Conservation (phyloP, 2,888 invertebrate genomes). For the Oeneis ivallda region DNA sequence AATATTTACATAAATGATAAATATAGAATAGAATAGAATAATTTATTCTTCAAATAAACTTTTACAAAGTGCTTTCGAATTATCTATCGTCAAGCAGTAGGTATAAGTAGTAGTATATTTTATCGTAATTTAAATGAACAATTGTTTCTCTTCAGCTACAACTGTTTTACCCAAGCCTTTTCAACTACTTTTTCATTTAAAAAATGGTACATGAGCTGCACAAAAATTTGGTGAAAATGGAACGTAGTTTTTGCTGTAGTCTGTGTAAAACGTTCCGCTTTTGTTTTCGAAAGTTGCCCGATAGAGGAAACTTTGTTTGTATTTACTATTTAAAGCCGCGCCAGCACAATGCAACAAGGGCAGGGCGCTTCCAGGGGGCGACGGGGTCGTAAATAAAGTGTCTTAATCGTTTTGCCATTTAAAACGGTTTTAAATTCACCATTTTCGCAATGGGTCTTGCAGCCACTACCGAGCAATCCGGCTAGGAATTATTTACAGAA, state of each 20-base stretch:
- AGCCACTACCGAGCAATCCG: background rate
- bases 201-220: background rate
- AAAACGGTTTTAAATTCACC: background rate
- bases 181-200: slow-evolving; percentile 4
- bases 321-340: slow-evolving; percentile 28
- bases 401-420: slow-evolving; percentile 12
- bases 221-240: slow-evolving; percentile 15
- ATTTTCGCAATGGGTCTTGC: background rate
- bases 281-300: slow-evolving; percentile 27
- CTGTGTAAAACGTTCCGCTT: slow-evolving; percentile 11
- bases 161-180: background rate
- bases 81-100: too few relatives aligned
- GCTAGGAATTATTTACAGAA: background rate
- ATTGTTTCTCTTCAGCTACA: slow-evolving; percentile 4
- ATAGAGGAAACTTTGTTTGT: slow-evolving; percentile 25
- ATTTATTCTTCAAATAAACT: too few relatives aligned
- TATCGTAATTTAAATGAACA: background rate
- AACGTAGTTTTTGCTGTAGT: slow-evolving; percentile 20
- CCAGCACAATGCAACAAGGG: slow-evolving; percentile 20
- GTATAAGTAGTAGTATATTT: too few relatives aligned
- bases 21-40: too few relatives aligned
- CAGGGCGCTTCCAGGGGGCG: background rate
- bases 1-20: too few relatives aligned
- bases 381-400: background rate
- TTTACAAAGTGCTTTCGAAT: too few relatives aligned